Base-by-base conservation (phyloP, 2,888 invertebrate genomes). In the Scaptomyza flava region DNA sequence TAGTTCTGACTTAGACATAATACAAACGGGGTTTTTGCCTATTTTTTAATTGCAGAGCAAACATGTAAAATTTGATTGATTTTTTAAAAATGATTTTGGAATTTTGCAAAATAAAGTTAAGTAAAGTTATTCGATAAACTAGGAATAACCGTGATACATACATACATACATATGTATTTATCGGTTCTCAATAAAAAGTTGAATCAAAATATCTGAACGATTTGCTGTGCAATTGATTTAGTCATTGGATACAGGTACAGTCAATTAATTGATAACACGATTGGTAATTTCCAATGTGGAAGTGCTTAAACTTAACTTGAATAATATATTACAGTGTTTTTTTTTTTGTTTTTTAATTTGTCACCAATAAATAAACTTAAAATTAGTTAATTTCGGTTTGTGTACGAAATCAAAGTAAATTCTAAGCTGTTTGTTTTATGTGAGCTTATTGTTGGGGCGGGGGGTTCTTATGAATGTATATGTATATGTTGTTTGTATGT, bases 291-390 rank as follows among this genome's bases (percentile, higher is more conserved):
- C 70, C 71, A 72, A 70, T 66, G 31, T 48, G 53, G 42, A 42
- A 34, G 52, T 68, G 56, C 72, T 62, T 71, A 72, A 72, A 68
- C 36, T 50, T 64, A 72, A 57, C 64, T 72, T 63, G 47, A 64
- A 69, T 47, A 57, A 53, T 56, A 62, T 53, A 42, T 56, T 60
- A 64, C 64, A 67, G 38, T 30, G 7, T 51, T 56, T 60, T 50
- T 14, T n/a, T n/a, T 11, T 33, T 9, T 31, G 1, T 7, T 31
- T 31, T 3, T 12, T 12, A 8, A 12, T 12, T 36, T 54, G 34
- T 2, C 67, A 74, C 77, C 77, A 77, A 77, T 77, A 72, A 56
- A 50, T 68, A 7, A 79, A 81, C 81, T 81, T 81, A 81, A 82
- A 81, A 70, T 77, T 81, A 83, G 60, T 64, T 51, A 82, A 82